Percentiles rank a stretch among this genome's conserved stretches.
These are phyloP conservation scores for Alaudala cheleensis DNA, from an alignment of 2,113 vertebrate species.

Conservation along the genomic window DNA sequence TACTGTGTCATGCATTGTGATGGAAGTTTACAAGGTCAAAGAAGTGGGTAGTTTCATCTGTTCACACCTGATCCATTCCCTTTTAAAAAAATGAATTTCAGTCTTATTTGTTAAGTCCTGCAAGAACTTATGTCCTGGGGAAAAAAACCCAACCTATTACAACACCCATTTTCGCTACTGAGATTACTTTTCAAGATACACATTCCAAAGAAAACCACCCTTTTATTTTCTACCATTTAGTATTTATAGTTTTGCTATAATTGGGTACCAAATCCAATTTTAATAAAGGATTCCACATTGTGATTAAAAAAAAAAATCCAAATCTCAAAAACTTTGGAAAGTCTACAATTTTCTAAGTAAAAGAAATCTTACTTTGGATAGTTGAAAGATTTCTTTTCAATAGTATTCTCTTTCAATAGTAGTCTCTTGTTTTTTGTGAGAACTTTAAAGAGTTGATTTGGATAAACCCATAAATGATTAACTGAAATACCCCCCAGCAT, in stretches of 20 bases:
- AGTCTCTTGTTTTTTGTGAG: not conserved
- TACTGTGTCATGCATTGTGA: not conserved
- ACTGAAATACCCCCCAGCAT: not conserved
- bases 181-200: not conserved
- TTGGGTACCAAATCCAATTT: not conserved
- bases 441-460: not conserved
- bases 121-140: not conserved
- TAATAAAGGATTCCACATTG: not conserved
- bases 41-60: not conserved
- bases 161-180: accelerated
- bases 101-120: not conserved
- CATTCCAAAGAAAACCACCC: not conserved
- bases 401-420: not conserved
- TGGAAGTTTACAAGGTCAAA: not conserved
- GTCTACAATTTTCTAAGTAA: not conserved
- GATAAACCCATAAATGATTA: not conserved
- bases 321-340: not conserved
- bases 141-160: not conserved
- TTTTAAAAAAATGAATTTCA: not conserved
- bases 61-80: not conserved
- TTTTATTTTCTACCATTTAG: not conserved
- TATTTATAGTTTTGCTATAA: not conserved
- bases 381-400: not conserved
- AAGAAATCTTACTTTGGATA: not conserved
- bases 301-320: not conserved